A percentile compares a stretch with the other conserved stretches of the same genome.
phyloP scores from a whole-genome alignment of 2,113 vertebrate genomes.

The Hippopotamus amphibius region DNA sequence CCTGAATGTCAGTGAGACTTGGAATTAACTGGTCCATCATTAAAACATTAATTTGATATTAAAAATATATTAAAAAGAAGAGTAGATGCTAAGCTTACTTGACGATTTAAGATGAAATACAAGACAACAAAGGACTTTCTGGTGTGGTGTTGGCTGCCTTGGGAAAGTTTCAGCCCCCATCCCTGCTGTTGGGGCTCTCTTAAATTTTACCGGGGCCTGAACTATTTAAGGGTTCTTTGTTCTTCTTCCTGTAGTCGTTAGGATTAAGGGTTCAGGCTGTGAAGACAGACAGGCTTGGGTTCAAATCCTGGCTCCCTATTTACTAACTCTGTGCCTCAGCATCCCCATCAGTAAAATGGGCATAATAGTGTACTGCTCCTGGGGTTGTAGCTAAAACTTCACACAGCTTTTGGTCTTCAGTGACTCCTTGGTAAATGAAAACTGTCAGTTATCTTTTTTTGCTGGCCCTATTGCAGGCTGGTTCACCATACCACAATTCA shows the following conservation, averaged over 20 bases:
- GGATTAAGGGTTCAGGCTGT: not conserved
- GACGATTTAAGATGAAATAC: not conserved
- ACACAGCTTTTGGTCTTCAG: not conserved
- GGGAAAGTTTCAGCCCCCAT: not conserved
- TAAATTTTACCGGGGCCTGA: not conserved
- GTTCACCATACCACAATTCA: not conserved
- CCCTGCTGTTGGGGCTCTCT: not conserved
- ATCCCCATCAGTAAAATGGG: not conserved
- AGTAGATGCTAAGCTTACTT: not conserved
- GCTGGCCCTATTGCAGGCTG: not conserved
- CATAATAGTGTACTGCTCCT: not conserved
- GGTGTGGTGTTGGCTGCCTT: not conserved
- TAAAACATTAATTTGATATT: slow-evolving; percentile 2
- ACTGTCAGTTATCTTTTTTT: not conserved
- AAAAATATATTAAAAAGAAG: not conserved
- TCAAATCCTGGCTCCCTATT: not conserved
- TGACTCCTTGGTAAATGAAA: not conserved
- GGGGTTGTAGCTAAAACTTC: not conserved
- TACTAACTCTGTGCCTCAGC: not conserved
- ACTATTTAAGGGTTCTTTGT: not conserved
- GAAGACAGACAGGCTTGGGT: not conserved
- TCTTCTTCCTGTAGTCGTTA: not conserved
- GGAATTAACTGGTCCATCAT: not conserved
- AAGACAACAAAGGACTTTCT: not conserved
- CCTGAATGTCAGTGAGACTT: not conserved